Evolutionary conservation across 2,797 vertebrate genomes (phyloP).

Genomic region (Cynodonichthys magdalenae): DNA sequence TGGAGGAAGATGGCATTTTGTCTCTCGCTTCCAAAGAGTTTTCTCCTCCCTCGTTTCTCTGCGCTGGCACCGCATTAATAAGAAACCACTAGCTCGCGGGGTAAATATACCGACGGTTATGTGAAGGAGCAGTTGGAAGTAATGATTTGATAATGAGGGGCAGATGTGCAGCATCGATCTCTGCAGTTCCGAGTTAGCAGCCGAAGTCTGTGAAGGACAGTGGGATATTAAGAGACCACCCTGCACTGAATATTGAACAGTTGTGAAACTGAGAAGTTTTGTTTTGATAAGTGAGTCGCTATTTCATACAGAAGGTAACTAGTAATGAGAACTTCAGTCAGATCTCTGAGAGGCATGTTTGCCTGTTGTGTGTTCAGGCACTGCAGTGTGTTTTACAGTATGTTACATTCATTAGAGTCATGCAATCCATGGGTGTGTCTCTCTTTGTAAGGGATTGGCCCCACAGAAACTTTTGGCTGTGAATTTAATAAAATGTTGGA

Average conservation of each 20-base stretch:
- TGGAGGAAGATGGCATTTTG: slow-evolving; percentile 32
- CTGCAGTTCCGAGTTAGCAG: slow-evolving; percentile 22
- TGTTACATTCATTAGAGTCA: slow-evolving; percentile 2
- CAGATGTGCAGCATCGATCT: slow-evolving; percentile 33
- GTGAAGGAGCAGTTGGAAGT: slow-evolving; percentile 24
- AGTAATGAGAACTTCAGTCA: not conserved
- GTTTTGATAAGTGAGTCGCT: slow-evolving; percentile 20
- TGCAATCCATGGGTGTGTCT: slow-evolving; percentile 10
- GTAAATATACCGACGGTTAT: slow-evolving; percentile 45
- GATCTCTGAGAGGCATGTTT: not conserved
- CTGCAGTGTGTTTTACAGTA: not conserved
- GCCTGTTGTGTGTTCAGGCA: slow-evolving; percentile 13
- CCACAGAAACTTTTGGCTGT: not conserved
- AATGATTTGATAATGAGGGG: slow-evolving; percentile 18
- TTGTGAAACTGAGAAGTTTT: slow-evolving; percentile 11
- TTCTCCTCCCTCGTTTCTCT: not conserved
- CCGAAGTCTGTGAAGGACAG: slow-evolving; percentile 34
- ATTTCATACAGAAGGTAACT: not conserved
- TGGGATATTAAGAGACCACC: not conserved
- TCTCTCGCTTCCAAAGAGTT: slow-evolving; percentile 20
- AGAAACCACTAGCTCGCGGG: slow-evolving; percentile 30
- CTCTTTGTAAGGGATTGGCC: not conserved
- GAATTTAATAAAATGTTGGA: not conserved
- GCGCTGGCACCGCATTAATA: slow-evolving; percentile 40
- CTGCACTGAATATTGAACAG: slow-evolving; percentile 33